Percentiles rank a stretch among this genome's conserved stretches.
These are phyloP conservation scores for Hycleus cichorii DNA, from an alignment of 1,140 invertebrate species.

Conservation along the genomic window DNA sequence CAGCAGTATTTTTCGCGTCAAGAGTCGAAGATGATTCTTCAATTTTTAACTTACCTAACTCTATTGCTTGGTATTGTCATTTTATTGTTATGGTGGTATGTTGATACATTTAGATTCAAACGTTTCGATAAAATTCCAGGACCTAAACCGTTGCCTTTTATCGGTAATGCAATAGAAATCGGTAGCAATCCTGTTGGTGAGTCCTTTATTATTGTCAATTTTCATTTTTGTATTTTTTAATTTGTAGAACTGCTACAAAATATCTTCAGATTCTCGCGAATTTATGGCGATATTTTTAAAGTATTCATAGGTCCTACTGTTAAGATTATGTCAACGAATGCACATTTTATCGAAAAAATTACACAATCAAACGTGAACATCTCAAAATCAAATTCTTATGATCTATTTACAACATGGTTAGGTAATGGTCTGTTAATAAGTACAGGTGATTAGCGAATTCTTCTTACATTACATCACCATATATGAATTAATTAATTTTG, in stretches of 20 bases:
- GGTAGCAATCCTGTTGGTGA: constrained; percentile 1
- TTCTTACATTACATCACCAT: too few species aligned
- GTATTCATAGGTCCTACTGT: background rate
- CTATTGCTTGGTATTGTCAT: too few species aligned
- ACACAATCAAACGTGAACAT: background rate
- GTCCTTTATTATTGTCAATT: background rate
- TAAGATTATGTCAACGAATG: background rate
- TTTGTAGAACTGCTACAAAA: constrained; percentile 1
- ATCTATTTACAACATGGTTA: background rate
- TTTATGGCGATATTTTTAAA: constrained; percentile 2
- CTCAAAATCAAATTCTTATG: constrained; percentile 2
- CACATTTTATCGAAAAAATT: background rate
- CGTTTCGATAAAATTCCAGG: background rate
- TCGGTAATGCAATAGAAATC: constrained; percentile 1
- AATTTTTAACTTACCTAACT: too few species aligned
- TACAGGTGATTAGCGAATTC: background rate
- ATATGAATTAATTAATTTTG: background rate
- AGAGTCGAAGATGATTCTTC: too few species aligned
- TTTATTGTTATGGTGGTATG: constrained; percentile 2
- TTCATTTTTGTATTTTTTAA: constrained; percentile 53
- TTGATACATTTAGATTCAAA: background rate
- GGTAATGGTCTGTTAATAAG: constrained; percentile 2
- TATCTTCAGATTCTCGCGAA: background rate
- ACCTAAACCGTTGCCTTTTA: constrained; percentile 4
- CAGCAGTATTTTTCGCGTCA: too few species aligned